Conservation (phyloP, 1,140 invertebrate species). For the Lepidurus packardi region DNA sequence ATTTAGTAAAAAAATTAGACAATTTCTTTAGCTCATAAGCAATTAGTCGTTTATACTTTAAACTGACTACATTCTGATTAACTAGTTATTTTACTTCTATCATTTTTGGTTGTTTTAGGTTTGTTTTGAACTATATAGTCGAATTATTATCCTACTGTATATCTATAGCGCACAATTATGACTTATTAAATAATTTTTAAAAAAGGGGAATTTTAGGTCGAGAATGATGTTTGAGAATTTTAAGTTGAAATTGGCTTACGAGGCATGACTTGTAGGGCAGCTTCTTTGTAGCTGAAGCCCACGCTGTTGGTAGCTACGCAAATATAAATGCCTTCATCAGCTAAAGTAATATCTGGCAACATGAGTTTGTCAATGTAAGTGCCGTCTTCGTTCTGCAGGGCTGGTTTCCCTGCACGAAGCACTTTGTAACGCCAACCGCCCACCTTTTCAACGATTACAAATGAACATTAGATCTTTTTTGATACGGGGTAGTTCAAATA, state of each 20-base stretch:
- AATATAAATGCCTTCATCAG: constrained; percentile 31
- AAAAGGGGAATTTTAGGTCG: too few species aligned
- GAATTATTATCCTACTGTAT: neutral
- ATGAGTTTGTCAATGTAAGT: constrained; percentile 33
- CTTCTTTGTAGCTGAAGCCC: constrained; percentile 32
- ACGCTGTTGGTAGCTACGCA: constrained; percentile 35
- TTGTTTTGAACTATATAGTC: neutral
- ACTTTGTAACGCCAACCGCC: constrained; percentile 34
- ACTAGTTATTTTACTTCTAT: neutral
- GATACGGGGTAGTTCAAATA: neutral
- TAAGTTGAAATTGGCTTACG: neutral
- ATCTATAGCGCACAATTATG: neutral
- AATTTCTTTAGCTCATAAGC: too few species aligned
- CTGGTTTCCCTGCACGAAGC: constrained; percentile 25
- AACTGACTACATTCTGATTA: too few species aligned
- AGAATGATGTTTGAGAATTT: too few species aligned
- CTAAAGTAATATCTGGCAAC: constrained; percentile 23
- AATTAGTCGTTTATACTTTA: too few species aligned
- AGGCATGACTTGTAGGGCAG: constrained; percentile 30
- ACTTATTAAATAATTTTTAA: too few species aligned
- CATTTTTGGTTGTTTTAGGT: neutral
- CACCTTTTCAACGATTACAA: constrained; percentile 23
- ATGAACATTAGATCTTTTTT: neutral
- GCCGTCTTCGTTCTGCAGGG: constrained; percentile 30
- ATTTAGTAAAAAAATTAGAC: neutral